These are phyloP conservation scores for Podotricha telesiphe DNA, from an alignment of 2,888 invertebrate species.

Conservation along the genomic window DNA sequence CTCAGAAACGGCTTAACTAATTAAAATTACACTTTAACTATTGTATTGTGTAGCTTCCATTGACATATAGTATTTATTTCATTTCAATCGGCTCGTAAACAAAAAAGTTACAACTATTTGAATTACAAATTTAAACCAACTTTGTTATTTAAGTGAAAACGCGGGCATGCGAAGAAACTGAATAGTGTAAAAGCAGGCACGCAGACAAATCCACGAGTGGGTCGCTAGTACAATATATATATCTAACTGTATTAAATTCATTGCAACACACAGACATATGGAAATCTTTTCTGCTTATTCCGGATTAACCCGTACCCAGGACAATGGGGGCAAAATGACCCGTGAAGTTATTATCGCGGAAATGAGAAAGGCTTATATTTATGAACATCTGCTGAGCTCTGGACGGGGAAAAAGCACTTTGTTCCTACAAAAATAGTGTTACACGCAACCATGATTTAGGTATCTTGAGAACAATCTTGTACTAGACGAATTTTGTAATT, in stretches of 20 bases:
- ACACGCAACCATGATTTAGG: constrained; percentile 28
- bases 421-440: constrained; percentile 35
- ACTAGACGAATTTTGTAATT: constrained; percentile 3
- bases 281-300: constrained; percentile 32
- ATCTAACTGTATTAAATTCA: not conserved
- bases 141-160: no score
- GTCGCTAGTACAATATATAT: not conserved
- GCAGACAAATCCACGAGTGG: no score
- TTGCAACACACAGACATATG: not conserved
- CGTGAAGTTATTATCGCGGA: constrained; percentile 65
- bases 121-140: no score
- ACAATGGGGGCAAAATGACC: constrained; percentile 57
- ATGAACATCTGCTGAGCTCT: constrained; percentile 53
- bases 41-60: no score
- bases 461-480: constrained; percentile 15
- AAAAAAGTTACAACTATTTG: no score
- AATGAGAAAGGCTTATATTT: constrained; percentile 67
- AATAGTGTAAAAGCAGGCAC: no score
- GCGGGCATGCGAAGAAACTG: no score
- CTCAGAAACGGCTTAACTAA: no score
- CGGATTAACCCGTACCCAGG: constrained; percentile 40
- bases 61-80: no score
- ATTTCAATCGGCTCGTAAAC: no score
- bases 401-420: constrained; percentile 58
- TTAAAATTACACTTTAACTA: no score